phyloP scores from a whole-genome alignment of 2,888 invertebrate species.

The Toxonevra muliebris region DNA sequence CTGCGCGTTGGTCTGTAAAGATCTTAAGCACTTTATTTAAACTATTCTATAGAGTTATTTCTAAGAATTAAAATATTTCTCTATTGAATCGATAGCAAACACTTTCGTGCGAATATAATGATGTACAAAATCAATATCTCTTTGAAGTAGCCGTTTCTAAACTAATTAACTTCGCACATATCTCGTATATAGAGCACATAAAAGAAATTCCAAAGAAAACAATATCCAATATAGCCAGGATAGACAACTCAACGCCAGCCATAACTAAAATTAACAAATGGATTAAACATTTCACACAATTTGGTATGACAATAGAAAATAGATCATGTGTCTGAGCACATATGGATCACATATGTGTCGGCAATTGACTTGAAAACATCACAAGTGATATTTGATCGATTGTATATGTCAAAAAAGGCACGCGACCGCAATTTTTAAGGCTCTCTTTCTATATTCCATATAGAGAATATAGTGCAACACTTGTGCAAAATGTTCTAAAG shows the following conservation, averaged over 20 bases:
- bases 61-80: no score
- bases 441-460: conserved; percentile 8
- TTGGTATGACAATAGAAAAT: conserved; percentile 34
- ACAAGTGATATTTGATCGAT: conserved; percentile 46
- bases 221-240: no score
- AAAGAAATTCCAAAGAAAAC: no score
- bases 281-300: conserved; percentile 53
- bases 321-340: not conserved
- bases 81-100: no score
- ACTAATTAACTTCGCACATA: no score
- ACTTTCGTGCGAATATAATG: no score
- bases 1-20: no score
- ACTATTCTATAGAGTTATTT: no score
- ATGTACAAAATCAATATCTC: no score
- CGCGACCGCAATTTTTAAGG: conserved; percentile 56
- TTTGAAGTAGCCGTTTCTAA: no score
- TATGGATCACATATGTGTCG: conserved; percentile 7
- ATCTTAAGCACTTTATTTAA: no score
- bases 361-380: not conserved
- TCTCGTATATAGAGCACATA: no score
- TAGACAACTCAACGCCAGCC: conserved; percentile 33
- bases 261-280: conserved; percentile 64
- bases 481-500: conserved; percentile 34
- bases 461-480: conserved; percentile 45
- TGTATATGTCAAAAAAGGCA: conserved; percentile 55